Base-by-base conservation (phyloP, 2,888 invertebrate species). In the Lycocerus yunnanus region DNA sequence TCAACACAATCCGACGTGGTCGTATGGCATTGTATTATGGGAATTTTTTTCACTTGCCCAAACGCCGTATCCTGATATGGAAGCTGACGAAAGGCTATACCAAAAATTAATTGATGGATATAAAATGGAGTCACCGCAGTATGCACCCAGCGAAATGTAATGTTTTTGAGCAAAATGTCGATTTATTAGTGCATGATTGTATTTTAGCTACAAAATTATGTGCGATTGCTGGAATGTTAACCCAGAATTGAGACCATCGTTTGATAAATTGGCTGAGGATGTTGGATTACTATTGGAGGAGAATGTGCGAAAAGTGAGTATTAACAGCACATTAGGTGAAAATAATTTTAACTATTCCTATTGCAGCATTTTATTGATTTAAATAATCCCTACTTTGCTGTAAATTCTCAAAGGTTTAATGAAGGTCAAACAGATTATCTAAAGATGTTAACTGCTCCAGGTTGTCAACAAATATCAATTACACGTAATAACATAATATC, bases 1-100 rank as follows among this genome's bases (percentile, higher is more conserved):
- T 97, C 97, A 1, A 96, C 96, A 0, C 96, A 97, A 83, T 97
- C 97, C 0, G 98, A 98, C 85, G 94, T 98, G 97, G 97, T 94
- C 97, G 0, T 97, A 92, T 84, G 97, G 97, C 3, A 93, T 97
- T 74, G 95, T 96, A 1, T 85, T 97, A 1, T 97, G 97, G 97
- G 97, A 97, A 85, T 89, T 97, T 68, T 97, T 97, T 84, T 94
- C 96, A 0, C 87, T 97, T 10, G 95, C 95, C 0, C 92, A 92
- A 83, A 95, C 94, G 0, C 97, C 97, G 0, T 97, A 97, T 86
- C 95, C 96, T 0, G 94, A 94, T 72, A 93, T 95, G 88, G 92
- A 92, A 82, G 91, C 92, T 14, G 90, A 92, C 83, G 93, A 94
- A 80, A 90, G 90, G 75, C 89, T 94, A 68, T 94, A 92, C 82